Base-by-base conservation (phyloP, 2,113 vertebrate genomes). In the Poecilia latipinna region DNA sequence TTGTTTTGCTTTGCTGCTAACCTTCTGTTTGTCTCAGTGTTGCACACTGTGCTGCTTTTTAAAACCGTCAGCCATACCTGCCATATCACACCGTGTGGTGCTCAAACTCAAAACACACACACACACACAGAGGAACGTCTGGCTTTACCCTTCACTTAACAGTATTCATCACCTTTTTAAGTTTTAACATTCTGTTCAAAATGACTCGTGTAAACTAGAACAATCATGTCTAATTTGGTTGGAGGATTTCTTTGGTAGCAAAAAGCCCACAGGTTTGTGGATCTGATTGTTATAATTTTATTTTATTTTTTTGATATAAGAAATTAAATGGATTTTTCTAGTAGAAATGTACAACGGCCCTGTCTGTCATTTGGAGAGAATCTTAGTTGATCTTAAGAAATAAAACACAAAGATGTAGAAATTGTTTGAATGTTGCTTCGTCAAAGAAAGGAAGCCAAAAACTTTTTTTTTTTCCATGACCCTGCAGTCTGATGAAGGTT, bases 271-370 rank as follows among this genome's bases (percentile, higher is more conserved):
- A 79, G 84, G 79, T 82, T 80, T 93, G 89, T 92, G 84, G 86
- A 80, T 89, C 82, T 91, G 88, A 92, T 91, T 88, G 79, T 89
- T 91, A 87, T 91, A 83, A 89, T 91, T 90, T 79, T 54, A 71
- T 93, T 92, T 93, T 35, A 7, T 8, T 35, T 83, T 93, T 92
- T 92, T 92, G 80, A 92, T 92, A 91, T 90, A 92, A 93, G 91
- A 91, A 92, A 93, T 93, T 93, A 93, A 93, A 94, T 93, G 90
- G 94, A 94, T 94, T 95, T 96, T 96, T 96, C 92, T 94, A 95
- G 94, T 96, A 95, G 88, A 94, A 89, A 89, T 91, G 91, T 92
- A 93, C 83, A 60, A 86, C 91, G 93, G 87, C 87, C 93, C 90
- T 89, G 85, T 91, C 88, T 74, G 94, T 96, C 89, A 93, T 94